Evolutionary conservation across 37 sponge, comb jelly and placozoan genomes (phyloP).

Genomic region (Chondrosia reniformis): DNA sequence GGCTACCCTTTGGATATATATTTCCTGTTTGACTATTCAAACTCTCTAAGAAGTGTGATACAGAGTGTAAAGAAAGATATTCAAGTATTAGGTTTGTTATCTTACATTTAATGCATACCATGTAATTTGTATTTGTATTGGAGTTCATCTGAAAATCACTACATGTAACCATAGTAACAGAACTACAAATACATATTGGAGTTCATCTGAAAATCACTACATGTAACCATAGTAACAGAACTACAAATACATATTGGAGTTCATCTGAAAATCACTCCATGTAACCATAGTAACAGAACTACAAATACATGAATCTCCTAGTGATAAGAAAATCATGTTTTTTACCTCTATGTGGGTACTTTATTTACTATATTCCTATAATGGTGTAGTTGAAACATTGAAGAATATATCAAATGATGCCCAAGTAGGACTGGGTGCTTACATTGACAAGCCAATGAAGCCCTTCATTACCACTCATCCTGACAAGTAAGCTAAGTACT

Average conservation of each 20-base stretch:
- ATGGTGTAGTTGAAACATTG: background rate
- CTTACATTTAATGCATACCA: background rate
- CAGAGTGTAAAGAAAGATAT: background rate
- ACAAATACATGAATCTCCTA: no score
- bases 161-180: background rate
- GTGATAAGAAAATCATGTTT: no score
- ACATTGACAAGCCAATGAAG: constrained; percentile 8
- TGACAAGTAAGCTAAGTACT: background rate
- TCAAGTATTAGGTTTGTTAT: background rate
- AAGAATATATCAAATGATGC: background rate
- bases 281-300: no score
- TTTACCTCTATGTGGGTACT: no score
- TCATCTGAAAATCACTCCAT: background rate
- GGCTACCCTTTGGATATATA: constrained; percentile 15
- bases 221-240: background rate
- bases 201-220: background rate
- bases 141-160: background rate
- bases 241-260: background rate
- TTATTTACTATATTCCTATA: background rate
- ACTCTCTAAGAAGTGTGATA: background rate
- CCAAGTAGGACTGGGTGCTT: constrained; percentile 1
- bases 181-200: background rate
- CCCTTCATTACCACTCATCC: constrained; percentile 23
- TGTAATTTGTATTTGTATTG: background rate
- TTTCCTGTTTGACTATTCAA: constrained; percentile 9